Percentiles rank a stretch among this genome's conserved stretches.
Conservation (phyloP, 1,140 invertebrate species). For the Oryctes rhinoceros region DNA sequence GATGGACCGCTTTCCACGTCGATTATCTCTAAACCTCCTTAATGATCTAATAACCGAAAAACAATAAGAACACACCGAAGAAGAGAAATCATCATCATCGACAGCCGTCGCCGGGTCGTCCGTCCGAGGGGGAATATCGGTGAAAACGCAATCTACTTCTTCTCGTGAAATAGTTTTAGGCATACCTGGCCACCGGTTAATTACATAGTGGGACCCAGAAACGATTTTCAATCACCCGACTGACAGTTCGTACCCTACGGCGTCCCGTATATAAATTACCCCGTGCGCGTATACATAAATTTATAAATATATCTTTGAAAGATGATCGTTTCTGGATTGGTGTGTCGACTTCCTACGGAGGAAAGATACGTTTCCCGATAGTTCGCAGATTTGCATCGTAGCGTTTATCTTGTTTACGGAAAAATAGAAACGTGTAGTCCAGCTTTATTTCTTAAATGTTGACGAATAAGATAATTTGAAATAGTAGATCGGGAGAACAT, state of each 20-base stretch:
- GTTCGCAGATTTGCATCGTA: no score
- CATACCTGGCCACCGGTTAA: slow-evolving; percentile 49
- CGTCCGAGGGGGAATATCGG: not conserved
- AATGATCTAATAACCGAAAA: slow-evolving; percentile 42
- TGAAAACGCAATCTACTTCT: slow-evolving; percentile 43
- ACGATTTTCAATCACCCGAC: slow-evolving; percentile 48
- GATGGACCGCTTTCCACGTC: slow-evolving; percentile 17
- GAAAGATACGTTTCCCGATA: no score
- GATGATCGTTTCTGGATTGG: not conserved
- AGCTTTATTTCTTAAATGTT: no score
- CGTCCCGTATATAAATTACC: slow-evolving; percentile 49
- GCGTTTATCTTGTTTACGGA: no score
- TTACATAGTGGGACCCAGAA: slow-evolving; percentile 48
- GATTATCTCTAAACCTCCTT: slow-evolving; percentile 32
- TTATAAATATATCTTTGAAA: slow-evolving; percentile 35
- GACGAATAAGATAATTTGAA: no score
- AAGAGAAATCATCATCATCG: not conserved
- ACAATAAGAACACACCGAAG: slow-evolving; percentile 40
- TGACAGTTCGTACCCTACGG: slow-evolving; percentile 48
- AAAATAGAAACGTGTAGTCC: no score
- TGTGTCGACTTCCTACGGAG: no score
- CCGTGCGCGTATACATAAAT: not conserved
- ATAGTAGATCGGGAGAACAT: no score
- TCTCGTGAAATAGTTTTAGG: slow-evolving; percentile 44
- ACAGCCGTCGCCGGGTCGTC: not conserved